phyloP scores from a whole-genome alignment of 2,888 invertebrate genomes.

The Trachelus troglodyta region DNA sequence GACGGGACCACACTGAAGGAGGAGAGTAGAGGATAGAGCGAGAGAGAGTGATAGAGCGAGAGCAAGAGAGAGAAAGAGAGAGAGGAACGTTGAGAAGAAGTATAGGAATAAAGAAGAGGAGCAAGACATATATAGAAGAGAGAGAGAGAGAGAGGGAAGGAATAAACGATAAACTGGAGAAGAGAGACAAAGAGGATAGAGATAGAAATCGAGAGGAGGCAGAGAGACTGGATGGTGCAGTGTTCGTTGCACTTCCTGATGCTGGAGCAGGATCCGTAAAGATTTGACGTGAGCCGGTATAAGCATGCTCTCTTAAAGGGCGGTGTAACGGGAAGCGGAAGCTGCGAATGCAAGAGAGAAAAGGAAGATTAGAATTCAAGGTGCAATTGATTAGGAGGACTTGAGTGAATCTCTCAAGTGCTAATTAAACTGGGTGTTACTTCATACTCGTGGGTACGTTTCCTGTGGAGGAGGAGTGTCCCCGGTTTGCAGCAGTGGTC shows the following conservation, averaged over 20 bases:
- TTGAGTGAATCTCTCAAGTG: too few species aligned
- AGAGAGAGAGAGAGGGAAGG: too few species aligned
- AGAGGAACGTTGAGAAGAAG: neutral
- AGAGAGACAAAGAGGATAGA: neutral
- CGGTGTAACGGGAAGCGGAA: slow-evolving; percentile 35
- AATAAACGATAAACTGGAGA: too few species aligned
- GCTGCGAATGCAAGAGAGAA: slow-evolving; percentile 36
- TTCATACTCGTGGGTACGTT: too few species aligned
- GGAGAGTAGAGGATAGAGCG: neutral
- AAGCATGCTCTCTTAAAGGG: slow-evolving; percentile 14
- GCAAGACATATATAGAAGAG: slow-evolving; percentile 4
- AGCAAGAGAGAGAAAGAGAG: slow-evolving; percentile 2
- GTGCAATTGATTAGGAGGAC: too few species aligned
- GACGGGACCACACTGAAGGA: neutral
- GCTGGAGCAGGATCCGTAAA: slow-evolving; percentile 20
- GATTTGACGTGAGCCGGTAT: slow-evolving; percentile 31
- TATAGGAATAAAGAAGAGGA: neutral
- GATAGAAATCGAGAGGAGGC: slow-evolving; percentile 15
- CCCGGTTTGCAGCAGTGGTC: slow-evolving; percentile 6
- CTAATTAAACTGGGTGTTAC: too few species aligned
- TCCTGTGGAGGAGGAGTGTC: neutral
- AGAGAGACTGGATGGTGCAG: slow-evolving; percentile 16
- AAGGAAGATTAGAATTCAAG: too few species aligned
- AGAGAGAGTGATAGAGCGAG: slow-evolving; percentile 13
- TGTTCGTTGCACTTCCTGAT: slow-evolving; percentile 21